Evolutionary conservation across 2,797 vertebrate genomes (phyloP).

Genomic region (Falco concolor): DNA sequence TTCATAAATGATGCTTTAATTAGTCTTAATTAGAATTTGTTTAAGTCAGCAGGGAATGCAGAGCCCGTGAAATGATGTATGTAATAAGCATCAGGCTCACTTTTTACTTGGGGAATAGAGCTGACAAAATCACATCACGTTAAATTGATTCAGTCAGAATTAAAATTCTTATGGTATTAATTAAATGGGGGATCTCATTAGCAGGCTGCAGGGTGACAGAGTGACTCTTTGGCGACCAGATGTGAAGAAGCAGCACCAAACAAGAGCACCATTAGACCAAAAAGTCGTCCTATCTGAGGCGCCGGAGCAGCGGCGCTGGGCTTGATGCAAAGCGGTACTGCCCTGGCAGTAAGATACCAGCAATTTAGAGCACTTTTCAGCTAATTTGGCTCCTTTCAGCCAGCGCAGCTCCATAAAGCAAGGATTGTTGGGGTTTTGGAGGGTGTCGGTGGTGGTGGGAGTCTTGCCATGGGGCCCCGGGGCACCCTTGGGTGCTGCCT

Average conservation of each 20-base stretch:
- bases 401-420: constrained; percentile 66
- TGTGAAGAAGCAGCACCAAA: constrained; percentile 85
- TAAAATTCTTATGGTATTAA: constrained; percentile 99
- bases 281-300: constrained; percentile 27
- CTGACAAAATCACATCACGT: constrained; percentile 99
- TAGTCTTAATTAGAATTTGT: constrained; percentile 99
- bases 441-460: accelerated
- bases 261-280: constrained; percentile 78
- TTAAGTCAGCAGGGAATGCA: constrained; percentile 99
- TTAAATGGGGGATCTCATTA: constrained; percentile 99
- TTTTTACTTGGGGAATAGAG: constrained; percentile 99
- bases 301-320: constrained; percentile 57
- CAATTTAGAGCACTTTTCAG: constrained; percentile 66
- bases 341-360: constrained; percentile 38
- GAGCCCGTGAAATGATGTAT: constrained; percentile 99
- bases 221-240: constrained; percentile 95
- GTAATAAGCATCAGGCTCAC: constrained; percentile 99
- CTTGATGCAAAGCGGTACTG: constrained; percentile 11
- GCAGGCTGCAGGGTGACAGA: constrained; percentile 95
- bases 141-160: constrained; percentile 99
- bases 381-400: constrained; percentile 73
- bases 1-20: constrained; percentile 99
- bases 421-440: background rate
- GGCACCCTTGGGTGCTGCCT: background rate
- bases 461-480: accelerated